Conservation (phyloP, 2,113 vertebrate species). For the Chunga burmeisteri region DNA sequence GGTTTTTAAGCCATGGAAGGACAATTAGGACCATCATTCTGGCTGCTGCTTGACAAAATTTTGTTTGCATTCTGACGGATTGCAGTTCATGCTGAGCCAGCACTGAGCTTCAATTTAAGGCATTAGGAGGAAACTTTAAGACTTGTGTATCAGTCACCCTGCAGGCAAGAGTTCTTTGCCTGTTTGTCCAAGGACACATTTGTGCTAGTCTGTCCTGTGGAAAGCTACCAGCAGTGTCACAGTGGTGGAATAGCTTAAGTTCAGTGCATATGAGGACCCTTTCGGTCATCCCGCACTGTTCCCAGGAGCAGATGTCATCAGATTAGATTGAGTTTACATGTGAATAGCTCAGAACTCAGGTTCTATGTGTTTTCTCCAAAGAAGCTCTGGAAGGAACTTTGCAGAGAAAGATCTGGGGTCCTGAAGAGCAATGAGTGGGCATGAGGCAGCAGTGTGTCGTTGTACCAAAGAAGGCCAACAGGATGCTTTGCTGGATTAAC, state of each 20-base stretch:
- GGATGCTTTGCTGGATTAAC: neutral
- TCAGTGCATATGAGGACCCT: neutral
- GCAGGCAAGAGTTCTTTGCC: neutral
- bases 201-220: neutral
- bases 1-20: neutral
- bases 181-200: fast-evolving
- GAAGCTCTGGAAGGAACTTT: neutral
- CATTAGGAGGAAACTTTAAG: neutral
- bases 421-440: fast-evolving
- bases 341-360: neutral
- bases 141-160: neutral
- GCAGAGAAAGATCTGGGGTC: neutral
- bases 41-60: neutral
- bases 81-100: neutral
- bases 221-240: neutral
- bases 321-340: neutral
- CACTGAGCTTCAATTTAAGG: neutral
- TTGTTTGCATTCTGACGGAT: neutral
- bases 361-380: neutral
- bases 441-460: neutral
- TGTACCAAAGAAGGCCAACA: neutral
- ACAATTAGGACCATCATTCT: neutral
- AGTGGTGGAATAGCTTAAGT: neutral
- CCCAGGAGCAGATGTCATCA: neutral
- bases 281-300: neutral